Conservation (phyloP, 2,113 vertebrate genomes). For the Sitta europaea region DNA sequence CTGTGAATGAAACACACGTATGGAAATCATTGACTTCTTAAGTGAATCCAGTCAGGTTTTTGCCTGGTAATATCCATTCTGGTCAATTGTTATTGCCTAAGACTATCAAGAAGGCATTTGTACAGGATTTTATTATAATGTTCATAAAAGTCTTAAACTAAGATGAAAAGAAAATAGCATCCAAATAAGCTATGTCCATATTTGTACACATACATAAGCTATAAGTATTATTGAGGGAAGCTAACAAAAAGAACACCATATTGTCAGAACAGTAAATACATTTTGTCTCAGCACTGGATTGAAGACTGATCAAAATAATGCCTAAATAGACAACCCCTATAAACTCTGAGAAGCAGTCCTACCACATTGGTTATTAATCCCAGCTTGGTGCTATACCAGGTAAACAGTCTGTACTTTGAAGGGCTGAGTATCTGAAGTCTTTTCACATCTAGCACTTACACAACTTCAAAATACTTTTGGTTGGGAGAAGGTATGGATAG, state of each 20-base stretch:
- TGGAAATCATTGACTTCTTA: not conserved
- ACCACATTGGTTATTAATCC: not conserved
- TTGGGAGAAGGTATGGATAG: not conserved
- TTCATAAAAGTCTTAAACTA: not conserved
- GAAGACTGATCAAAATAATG: not conserved
- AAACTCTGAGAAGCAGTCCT: not conserved
- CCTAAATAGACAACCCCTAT: not conserved
- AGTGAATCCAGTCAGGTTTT: not conserved
- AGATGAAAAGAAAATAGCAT: conserved; percentile 2
- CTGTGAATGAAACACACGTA: not conserved
- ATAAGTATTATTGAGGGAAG: not conserved
- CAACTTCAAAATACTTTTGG: not conserved
- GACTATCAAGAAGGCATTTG: not conserved
- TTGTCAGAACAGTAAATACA: not conserved
- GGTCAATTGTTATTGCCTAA: not conserved
- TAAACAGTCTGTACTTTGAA: not conserved
- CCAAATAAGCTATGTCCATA: not conserved
- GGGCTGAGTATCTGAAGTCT: not conserved
- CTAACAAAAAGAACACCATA: not conserved
- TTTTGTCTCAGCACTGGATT: not conserved
- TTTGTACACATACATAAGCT: not conserved
- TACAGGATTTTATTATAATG: not conserved
- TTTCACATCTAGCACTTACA: not conserved
- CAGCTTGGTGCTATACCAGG: not conserved
- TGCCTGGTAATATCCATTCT: not conserved